These are phyloP conservation scores for Calyptomena viridis DNA, from an alignment of 2,113 vertebrate species.

Conservation along the genomic window DNA sequence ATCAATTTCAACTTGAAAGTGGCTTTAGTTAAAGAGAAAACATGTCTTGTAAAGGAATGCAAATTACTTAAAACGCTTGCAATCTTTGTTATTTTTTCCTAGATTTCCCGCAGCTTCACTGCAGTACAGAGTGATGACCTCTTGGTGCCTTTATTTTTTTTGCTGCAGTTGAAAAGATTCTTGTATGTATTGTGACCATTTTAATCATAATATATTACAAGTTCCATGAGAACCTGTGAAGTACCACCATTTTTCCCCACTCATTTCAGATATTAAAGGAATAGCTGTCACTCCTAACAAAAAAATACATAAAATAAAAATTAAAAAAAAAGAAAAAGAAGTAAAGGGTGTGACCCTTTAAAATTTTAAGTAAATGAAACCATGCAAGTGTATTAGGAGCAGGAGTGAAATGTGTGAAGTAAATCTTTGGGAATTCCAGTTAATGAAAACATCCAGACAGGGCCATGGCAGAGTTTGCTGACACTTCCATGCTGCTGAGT, in stretches of 20 bases:
- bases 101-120: not conserved
- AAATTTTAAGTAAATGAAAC: not conserved
- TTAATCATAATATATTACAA: not conserved
- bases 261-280: not conserved
- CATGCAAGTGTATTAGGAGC: not conserved
- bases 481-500: not conserved
- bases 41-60: not conserved
- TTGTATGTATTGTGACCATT: not conserved
- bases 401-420: not conserved
- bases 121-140: not conserved
- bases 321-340: not conserved
- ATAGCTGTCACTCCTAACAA: not conserved
- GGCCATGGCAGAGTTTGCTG: not conserved
- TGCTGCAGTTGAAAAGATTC: not conserved
- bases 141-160: not conserved
- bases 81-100: accelerated
- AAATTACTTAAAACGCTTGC: not conserved
- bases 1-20: not conserved
- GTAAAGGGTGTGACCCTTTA: not conserved
- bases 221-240: not conserved
- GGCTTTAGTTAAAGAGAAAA: not conserved
- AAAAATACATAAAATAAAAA: not conserved
- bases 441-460: not conserved
- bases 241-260: not conserved
- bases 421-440: not conserved